A percentile compares a stretch with the other conserved stretches of the same genome.
These are phyloP conservation scores for Eubasilissa splendida DNA, from an alignment of 2,888 invertebrate species.

Conservation along the genomic window DNA sequence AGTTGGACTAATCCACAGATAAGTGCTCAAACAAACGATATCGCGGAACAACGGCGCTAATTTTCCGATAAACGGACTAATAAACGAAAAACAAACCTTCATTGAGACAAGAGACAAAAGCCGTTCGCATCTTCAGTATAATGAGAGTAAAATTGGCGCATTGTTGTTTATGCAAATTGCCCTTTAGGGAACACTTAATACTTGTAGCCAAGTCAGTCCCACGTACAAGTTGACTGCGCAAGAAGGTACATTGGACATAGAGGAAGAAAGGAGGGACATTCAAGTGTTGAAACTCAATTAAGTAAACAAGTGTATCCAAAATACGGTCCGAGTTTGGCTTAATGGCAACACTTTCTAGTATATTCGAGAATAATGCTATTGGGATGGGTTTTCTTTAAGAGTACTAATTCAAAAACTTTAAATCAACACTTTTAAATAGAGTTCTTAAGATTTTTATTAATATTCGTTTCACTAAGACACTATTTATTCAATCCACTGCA, in stretches of 20 bases:
- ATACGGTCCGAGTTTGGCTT: conserved; percentile 56
- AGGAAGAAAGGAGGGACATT: conserved; percentile 44
- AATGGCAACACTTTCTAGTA: conserved; percentile 44
- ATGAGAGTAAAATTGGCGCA: conserved; percentile 58
- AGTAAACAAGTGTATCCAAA: conserved; percentile 57
- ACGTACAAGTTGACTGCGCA: conserved; percentile 37
- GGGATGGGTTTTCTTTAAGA: conserved; percentile 19
- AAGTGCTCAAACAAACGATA: neutral
- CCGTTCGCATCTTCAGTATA: conserved; percentile 51
- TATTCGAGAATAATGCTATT: conserved; percentile 43
- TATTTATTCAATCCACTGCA: too few relatives aligned
- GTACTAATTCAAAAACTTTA: conserved; percentile 38
- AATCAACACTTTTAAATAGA: too few relatives aligned
- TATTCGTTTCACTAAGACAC: neutral
- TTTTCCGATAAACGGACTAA: conserved; percentile 38
- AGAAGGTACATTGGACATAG: conserved; percentile 22
- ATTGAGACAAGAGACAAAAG: conserved; percentile 44
- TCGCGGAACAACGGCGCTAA: conserved; percentile 26
- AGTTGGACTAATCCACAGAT: neutral
- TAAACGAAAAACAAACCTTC: conserved; percentile 43
- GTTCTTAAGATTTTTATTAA: neutral
- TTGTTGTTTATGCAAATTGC: conserved; percentile 58
- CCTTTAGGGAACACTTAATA: conserved; percentile 56
- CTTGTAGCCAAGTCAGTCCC: conserved; percentile 50
- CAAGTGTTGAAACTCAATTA: conserved; percentile 58